phyloP scores from a whole-genome alignment of 64 coral and sea anemone species.

The Acropora tenuis region DNA sequence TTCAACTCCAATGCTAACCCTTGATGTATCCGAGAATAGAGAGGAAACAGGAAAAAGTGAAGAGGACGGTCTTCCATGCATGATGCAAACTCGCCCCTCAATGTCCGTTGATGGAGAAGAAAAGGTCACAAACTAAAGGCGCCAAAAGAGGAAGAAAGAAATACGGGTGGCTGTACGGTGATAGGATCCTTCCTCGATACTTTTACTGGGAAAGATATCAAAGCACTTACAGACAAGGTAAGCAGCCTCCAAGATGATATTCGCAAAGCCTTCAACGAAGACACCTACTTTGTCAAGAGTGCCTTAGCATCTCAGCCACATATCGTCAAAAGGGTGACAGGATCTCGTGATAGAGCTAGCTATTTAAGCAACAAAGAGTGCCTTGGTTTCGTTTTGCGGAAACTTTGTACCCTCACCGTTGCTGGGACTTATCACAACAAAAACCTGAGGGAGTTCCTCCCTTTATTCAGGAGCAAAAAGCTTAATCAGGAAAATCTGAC shows the following conservation, averaged over 20 bases:
- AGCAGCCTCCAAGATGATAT: neutral
- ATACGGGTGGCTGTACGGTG: neutral
- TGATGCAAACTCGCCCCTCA: neutral
- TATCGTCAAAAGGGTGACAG: neutral
- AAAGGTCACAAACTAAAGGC: no score
- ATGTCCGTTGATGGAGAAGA: no score
- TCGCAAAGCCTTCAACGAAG: slow-evolving; percentile 11
- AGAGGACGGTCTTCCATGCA: neutral
- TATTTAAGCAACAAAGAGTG: slow-evolving; percentile 31
- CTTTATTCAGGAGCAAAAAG: neutral
- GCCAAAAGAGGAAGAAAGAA: no score
- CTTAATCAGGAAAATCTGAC: neutral
- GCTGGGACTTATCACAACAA: slow-evolving; percentile 8
- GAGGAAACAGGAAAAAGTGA: neutral
- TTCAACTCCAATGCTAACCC: neutral
- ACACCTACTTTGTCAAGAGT: slow-evolving; percentile 10
- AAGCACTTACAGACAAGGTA: slow-evolving; percentile 20
- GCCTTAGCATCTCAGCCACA: slow-evolving; percentile 6
- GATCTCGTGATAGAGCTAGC: neutral
- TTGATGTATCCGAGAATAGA: neutral
- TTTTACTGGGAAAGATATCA: slow-evolving; percentile 8
- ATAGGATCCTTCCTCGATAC: neutral
- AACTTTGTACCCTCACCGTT: slow-evolving; percentile 3
- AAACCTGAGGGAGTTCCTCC: neutral
- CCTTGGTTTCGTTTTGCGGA: slow-evolving; percentile 7